Conservation (phyloP, 2,113 vertebrate species). For the Parotia lawesii region DNA sequence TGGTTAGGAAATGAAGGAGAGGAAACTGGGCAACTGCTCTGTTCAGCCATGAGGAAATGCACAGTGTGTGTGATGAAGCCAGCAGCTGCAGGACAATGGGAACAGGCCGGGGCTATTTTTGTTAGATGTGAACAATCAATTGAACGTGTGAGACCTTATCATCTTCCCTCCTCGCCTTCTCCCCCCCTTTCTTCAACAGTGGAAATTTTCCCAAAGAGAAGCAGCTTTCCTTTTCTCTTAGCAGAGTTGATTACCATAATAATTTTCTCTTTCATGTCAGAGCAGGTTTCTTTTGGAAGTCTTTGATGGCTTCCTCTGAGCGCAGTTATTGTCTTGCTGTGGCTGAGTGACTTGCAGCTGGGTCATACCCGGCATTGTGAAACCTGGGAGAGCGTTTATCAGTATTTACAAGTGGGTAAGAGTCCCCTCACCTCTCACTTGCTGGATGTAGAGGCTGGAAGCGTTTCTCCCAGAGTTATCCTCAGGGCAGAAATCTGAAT, state of each 20-base stretch:
- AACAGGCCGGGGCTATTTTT: slow-evolving; percentile 65
- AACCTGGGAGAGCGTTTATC: not conserved
- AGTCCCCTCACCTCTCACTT: not conserved
- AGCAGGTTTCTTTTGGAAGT: slow-evolving; percentile 53
- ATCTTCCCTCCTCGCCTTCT: slow-evolving; percentile 8
- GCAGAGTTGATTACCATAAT: slow-evolving; percentile 53
- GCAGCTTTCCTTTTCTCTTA: slow-evolving; percentile 61
- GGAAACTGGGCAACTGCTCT: slow-evolving; percentile 55
- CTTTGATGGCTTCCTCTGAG: slow-evolving; percentile 45
- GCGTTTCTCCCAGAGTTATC: not conserved
- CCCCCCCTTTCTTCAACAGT: slow-evolving; percentile 29
- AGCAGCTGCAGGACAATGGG: slow-evolving; percentile 72
- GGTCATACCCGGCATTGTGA: not conserved
- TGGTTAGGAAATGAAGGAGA: slow-evolving; percentile 65
- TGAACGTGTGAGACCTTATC: slow-evolving; percentile 52
- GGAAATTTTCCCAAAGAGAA: slow-evolving; percentile 59
- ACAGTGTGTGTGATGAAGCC: slow-evolving; percentile 47
- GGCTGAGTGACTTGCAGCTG: slow-evolving; percentile 24
- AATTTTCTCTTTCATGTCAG: slow-evolving; percentile 60
- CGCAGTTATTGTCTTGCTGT: slow-evolving; percentile 1
- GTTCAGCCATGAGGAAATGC: slow-evolving; percentile 62
- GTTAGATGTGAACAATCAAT: slow-evolving; percentile 65
- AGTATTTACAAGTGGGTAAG: not conserved
- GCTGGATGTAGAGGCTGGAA: not conserved
- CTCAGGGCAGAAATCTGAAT: not conserved